Base-by-base conservation (phyloP, 1,140 invertebrate genomes). In the Drosophila novamexicana region DNA sequence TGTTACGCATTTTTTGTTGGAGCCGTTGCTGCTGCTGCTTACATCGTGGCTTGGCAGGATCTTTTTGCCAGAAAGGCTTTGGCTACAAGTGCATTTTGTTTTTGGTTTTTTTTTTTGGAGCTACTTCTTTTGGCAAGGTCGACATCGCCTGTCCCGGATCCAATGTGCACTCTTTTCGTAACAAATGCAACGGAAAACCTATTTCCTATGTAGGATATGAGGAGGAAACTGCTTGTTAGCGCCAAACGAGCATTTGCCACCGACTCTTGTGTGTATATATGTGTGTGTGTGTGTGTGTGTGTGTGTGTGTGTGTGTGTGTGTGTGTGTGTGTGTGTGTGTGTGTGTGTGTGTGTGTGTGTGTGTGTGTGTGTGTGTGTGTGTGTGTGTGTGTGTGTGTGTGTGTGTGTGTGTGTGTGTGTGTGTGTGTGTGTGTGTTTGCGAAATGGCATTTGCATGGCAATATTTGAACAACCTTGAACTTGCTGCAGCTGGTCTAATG, bases 221-320 rank as follows among this genome's bases (percentile, higher is more conserved):
- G 77, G 62, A 88, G 84, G 83, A 77, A 88, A 88, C 77, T 78
- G 84, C 83, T 88, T 88, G 83, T 88, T 88, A 88, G 83, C 70
- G 44, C 61, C 64, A 67, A 42, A 40, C 40, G 42, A 67, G 45
- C 57, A 77, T 69, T 72, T 79, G 57, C 59, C 76, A 74, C 78
- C 80, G 50, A 47, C 44, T 18, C 52, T 22, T 45, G 12, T 32
- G 16, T 22, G 12, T 57, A 32, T 34, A 16, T 54, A 39, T n/a
- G n/a, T n/a, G n/a, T n/a, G n/a, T n/a, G n/a, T n/a, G n/a, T n/a
- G n/a, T n/a, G n/a, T n/a, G n/a, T n/a, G n/a, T n/a, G n/a, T 47
- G 36, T 39, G 50, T 47, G 29, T 54, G 22, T 37, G 52, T 45
- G 47, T 37, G 54, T 37, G 53, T 72, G 42, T 56, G 14, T 14